Evolutionary conservation across 2,888 invertebrate species (phyloP).

Genomic region (Myopa tessellatipennis): DNA sequence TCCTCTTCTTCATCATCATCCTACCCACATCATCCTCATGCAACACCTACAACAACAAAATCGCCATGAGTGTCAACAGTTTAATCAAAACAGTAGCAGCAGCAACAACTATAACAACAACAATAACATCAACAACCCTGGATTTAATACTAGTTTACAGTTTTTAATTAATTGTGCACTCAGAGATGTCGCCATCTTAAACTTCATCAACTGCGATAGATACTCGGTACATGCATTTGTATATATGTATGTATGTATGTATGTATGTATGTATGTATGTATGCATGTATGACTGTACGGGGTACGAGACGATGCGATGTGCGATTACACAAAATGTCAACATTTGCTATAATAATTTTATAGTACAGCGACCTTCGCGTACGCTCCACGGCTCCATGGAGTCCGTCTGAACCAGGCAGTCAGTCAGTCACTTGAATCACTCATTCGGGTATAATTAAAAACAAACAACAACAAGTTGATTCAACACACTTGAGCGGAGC

Average conservation of each 20-base stretch:
- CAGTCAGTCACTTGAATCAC: background rate
- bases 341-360: conserved; percentile 7
- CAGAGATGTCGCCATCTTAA: conserved; percentile 7
- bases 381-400: background rate
- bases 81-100: background rate
- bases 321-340: conserved; percentile 13
- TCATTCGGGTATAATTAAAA: background rate
- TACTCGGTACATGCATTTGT: background rate
- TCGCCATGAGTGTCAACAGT: background rate
- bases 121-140: background rate
- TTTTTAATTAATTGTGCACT: conserved; percentile 32
- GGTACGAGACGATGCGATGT: background rate
- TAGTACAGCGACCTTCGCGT: background rate
- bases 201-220: background rate
- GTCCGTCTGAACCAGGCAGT: background rate
- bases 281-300: background rate
- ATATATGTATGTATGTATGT: no score
- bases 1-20: no score
- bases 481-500: background rate
- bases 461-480: background rate
- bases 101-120: background rate
- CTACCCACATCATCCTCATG: no score
- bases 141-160: conserved; percentile 8
- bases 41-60: background rate
- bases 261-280: no score